These are phyloP conservation scores for Sphenodon punctatus DNA, from an alignment of 2,797 vertebrate species.

Conservation along the genomic window DNA sequence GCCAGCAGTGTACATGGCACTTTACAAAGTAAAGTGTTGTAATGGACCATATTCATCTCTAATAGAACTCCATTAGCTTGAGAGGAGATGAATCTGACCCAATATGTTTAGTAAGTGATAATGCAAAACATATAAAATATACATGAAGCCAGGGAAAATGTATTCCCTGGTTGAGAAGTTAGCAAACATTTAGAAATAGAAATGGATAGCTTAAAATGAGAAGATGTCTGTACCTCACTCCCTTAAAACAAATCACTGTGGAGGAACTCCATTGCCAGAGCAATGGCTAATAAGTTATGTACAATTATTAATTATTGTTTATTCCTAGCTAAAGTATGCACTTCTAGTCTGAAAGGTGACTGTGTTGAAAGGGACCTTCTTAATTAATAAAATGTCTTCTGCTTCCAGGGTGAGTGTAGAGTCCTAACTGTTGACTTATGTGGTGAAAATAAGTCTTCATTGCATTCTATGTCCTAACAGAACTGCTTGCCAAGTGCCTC, in stretches of 20 bases:
- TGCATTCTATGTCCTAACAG: neutral
- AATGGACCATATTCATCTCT: neutral
- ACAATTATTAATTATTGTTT: neutral
- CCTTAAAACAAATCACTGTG: neutral
- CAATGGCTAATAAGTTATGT: neutral
- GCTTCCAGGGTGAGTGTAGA: neutral
- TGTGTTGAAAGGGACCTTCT: neutral
- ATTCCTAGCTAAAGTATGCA: neutral
- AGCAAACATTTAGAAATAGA: neutral
- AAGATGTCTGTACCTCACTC: neutral
- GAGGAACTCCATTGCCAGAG: rapidly evolving
- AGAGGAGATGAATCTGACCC: neutral
- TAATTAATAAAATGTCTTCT: neutral
- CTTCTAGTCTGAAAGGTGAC: neutral
- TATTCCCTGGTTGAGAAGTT: neutral
- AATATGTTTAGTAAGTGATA: neutral
- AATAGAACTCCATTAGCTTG: neutral
- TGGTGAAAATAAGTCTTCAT: conserved; percentile 17
- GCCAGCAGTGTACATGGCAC: no score
- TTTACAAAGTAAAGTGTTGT: no score
- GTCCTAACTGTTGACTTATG: neutral
- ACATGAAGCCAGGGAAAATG: neutral
- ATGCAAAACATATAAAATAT: neutral
- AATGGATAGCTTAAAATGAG: neutral
- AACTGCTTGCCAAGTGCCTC: neutral